Evolutionary conservation across 2,888 invertebrate genomes (phyloP).

Genomic region (Acanthoscelides obtectus): DNA sequence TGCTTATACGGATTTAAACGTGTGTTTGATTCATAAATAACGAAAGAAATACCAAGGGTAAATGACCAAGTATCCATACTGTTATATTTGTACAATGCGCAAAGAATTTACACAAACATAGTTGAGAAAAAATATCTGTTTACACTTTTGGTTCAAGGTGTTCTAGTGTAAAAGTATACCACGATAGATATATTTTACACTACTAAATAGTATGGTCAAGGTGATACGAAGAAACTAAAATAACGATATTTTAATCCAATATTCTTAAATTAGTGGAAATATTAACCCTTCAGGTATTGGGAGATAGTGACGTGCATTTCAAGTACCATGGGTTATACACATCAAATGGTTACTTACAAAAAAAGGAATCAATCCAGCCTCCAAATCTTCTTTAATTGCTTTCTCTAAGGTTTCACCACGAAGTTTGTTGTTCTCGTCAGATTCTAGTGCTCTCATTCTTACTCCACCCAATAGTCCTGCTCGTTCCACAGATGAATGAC

Average conservation of each 20-base stretch:
- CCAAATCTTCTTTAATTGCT: slow-evolving; percentile 80
- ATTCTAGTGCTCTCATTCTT: slow-evolving; percentile 65
- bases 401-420: slow-evolving; percentile 70
- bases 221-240: too few relatives aligned
- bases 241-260: too few relatives aligned
- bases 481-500: slow-evolving; percentile 91
- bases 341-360: slow-evolving; percentile 82
- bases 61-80: not conserved
- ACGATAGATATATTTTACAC: not conserved
- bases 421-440: slow-evolving; percentile 67
- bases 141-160: not conserved
- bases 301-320: too few relatives aligned
- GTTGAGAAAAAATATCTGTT: not conserved
- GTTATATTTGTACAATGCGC: not conserved
- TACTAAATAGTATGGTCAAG: not conserved
- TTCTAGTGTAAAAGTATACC: not conserved
- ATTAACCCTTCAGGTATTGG: too few relatives aligned
- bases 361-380: slow-evolving; percentile 91
- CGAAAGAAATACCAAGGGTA: not conserved
- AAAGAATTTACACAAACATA: not conserved
- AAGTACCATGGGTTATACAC: too few relatives aligned
- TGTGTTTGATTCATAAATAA: not conserved
- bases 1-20: too few relatives aligned
- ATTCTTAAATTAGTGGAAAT: too few relatives aligned
- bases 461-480: slow-evolving; percentile 89